phyloP scores from a whole-genome alignment of 1,140 invertebrate species.

The Piezodorus guildinii region DNA sequence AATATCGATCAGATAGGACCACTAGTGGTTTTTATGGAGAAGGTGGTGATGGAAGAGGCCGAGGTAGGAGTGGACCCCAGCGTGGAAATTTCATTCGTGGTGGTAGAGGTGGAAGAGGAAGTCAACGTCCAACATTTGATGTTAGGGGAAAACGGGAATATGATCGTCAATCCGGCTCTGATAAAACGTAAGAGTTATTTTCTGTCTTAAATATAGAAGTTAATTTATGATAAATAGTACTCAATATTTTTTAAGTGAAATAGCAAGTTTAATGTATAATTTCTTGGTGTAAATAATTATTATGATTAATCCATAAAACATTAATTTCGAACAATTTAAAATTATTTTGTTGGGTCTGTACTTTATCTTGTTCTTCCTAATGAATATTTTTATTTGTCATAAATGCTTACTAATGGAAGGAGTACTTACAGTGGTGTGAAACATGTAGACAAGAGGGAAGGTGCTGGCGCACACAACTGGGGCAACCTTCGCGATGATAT shows the following conservation, averaged over 20 bases:
- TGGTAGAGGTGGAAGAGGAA: slow-evolving; percentile 36
- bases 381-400: slow-evolving; percentile 10
- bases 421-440: slow-evolving; percentile 68
- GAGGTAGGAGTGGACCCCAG: slow-evolving; percentile 33
- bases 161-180: slow-evolving; percentile 87
- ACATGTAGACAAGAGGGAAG: slow-evolving; percentile 85
- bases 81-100: slow-evolving; percentile 36
- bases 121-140: slow-evolving; percentile 42
- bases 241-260: too few species aligned
- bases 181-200: slow-evolving; percentile 61
- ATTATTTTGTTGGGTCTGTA: too few species aligned
- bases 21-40: slow-evolving; percentile 20
- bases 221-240: slow-evolving; percentile 15
- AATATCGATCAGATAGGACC: slow-evolving; percentile 23
- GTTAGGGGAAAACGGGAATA: slow-evolving; percentile 80
- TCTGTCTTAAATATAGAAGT: not conserved
- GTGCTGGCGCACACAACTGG: slow-evolving; percentile 90
- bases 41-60: slow-evolving; percentile 27
- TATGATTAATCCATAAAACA: too few species aligned
- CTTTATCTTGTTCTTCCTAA: not conserved
- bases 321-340: too few species aligned
- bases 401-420: slow-evolving; percentile 17
- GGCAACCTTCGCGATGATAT: slow-evolving; percentile 38
- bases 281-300: too few species aligned
- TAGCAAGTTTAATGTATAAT: too few species aligned